Evolutionary conservation across 2,888 invertebrate genomes (phyloP).

Genomic region (Ceraclea dissimilis): DNA sequence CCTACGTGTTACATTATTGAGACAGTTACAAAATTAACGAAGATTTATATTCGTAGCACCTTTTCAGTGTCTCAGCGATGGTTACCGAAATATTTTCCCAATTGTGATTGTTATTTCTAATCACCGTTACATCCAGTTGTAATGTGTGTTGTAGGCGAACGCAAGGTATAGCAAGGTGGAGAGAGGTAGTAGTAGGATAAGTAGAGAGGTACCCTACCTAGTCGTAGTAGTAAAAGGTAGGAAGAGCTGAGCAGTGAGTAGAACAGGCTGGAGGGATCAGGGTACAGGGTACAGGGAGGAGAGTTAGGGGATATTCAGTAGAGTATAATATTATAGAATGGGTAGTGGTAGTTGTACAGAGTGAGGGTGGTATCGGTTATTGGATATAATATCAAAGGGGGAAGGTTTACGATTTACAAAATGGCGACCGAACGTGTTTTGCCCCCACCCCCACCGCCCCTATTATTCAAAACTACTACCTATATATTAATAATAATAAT

Average conservation of each 20-base stretch:
- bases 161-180: background rate
- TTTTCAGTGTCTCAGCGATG: too few relatives aligned
- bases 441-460: constrained; percentile 1
- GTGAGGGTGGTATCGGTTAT: constrained; percentile 24
- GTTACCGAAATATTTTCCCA: too few relatives aligned
- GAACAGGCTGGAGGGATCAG: background rate
- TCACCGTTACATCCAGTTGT: too few relatives aligned
- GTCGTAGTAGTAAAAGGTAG: too few relatives aligned
- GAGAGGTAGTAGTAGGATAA: background rate
- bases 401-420: constrained; percentile 23
- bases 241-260: background rate
- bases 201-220: background rate
- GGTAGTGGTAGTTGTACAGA: background rate
- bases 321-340: background rate
- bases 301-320: background rate
- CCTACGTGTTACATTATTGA: too few relatives aligned
- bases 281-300: background rate
- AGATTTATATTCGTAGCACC: too few relatives aligned
- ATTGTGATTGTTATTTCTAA: too few relatives aligned
- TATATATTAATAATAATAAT: background rate
- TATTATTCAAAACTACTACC: background rate
- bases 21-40: too few relatives aligned
- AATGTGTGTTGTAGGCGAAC: too few relatives aligned
- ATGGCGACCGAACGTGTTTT: constrained; percentile 20
- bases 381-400: constrained; percentile 25